Conservation (phyloP, 2,888 invertebrate genomes). For the Branchellion lobata region DNA sequence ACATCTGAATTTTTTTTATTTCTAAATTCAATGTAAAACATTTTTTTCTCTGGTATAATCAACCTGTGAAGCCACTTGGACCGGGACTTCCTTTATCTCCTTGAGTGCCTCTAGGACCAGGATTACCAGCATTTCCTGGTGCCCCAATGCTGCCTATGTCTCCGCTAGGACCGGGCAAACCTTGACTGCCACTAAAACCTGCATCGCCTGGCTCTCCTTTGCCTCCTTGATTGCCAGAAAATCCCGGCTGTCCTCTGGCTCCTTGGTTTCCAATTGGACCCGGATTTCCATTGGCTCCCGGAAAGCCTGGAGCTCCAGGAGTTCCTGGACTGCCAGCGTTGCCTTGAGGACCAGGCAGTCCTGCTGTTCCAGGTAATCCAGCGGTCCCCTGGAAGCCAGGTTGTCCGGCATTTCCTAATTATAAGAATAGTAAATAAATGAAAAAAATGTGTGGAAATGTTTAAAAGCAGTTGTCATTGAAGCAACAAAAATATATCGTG, state of each 20-base stretch:
- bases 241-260: slow-evolving; percentile 16
- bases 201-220: slow-evolving; percentile 1
- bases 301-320: slow-evolving; percentile 25
- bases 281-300: background rate
- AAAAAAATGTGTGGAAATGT: too few species aligned
- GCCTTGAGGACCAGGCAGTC: slow-evolving; percentile 39
- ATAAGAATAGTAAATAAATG: too few species aligned
- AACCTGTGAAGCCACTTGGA: slow-evolving; percentile 6
- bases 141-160: background rate
- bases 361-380: background rate
- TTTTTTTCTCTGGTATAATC: background rate
- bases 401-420: background rate
- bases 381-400: background rate
- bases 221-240: background rate
- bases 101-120: background rate
- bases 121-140: background rate
- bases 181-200: slow-evolving; percentile 1
- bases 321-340: slow-evolving; percentile 41
- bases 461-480: too few species aligned
- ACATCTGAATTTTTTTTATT: too few species aligned
- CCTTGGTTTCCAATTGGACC: slow-evolving; percentile 25
- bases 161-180: background rate
- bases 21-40: too few species aligned
- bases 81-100: slow-evolving; percentile 6
- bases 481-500: too few species aligned